These are phyloP conservation scores for Nineta flava DNA, from an alignment of 2,888 invertebrate species.

Conservation along the genomic window DNA sequence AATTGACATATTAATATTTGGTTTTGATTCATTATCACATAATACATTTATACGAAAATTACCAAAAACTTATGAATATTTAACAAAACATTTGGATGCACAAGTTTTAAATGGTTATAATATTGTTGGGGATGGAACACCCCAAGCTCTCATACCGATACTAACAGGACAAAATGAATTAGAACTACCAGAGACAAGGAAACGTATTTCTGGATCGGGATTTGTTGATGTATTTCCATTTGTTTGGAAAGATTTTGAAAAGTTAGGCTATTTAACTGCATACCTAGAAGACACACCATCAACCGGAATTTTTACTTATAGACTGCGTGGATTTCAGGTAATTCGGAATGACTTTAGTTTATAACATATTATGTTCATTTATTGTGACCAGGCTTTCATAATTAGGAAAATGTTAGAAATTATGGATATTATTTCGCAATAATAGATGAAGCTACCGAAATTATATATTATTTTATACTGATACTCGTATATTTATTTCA, in stretches of 20 bases:
- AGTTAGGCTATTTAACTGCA: slow-evolving; percentile 57
- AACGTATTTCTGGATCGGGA: slow-evolving; percentile 42
- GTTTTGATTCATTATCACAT: slow-evolving; percentile 76
- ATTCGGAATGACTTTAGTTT: slow-evolving; percentile 3
- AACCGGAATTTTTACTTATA: slow-evolving; percentile 78
- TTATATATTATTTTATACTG: no score
- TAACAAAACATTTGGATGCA: slow-evolving; percentile 42
- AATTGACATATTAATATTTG: slow-evolving; percentile 67
- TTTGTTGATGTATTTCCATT: slow-evolving; percentile 68
- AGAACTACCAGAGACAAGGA: slow-evolving; percentile 76
- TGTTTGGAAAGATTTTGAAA: slow-evolving; percentile 65
- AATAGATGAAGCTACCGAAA: no score
- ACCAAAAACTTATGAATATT: slow-evolving; percentile 54
- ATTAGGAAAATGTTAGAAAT: no score
- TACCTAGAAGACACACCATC: slow-evolving; percentile 77
- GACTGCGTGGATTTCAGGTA: slow-evolving; percentile 67
- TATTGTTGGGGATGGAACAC: slow-evolving; percentile 76
- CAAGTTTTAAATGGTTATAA: slow-evolving; percentile 59
- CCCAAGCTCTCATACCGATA: slow-evolving; percentile 75
- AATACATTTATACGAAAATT: slow-evolving; percentile 66
- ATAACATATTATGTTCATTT: not conserved
- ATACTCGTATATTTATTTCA: slow-evolving; percentile 17
- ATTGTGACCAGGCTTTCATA: no score
- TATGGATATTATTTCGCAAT: no score
- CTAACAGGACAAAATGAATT: slow-evolving; percentile 70